Conservation (phyloP, 2,888 invertebrate genomes). For the Ferdinandea cuprea region DNA sequence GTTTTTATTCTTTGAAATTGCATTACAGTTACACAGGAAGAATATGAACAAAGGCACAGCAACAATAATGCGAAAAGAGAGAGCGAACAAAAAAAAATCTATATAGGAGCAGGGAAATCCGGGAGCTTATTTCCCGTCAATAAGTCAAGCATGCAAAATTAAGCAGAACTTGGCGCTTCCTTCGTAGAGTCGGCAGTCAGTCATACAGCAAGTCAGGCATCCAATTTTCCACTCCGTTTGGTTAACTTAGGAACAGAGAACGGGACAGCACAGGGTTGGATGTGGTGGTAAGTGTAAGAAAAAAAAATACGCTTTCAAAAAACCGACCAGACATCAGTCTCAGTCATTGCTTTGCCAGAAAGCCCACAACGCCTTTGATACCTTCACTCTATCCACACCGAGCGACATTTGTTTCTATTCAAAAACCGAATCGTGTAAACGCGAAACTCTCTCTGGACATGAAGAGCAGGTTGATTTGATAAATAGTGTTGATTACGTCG, state of each 20-base stretch:
- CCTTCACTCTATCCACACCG: not conserved
- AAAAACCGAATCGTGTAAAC: slow-evolving; percentile 37
- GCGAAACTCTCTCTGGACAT: slow-evolving; percentile 25
- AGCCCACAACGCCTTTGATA: not conserved
- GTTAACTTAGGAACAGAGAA: slow-evolving; percentile 49
- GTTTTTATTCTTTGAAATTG: slow-evolving; percentile 58
- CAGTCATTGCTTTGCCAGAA: slow-evolving; percentile 23
- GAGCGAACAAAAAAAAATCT: slow-evolving; percentile 25
- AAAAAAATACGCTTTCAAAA: not conserved
- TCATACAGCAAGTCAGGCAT: slow-evolving; percentile 60
- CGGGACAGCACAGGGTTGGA: not conserved
- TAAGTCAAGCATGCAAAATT: slow-evolving; percentile 74
- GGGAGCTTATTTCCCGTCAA: slow-evolving; percentile 71
- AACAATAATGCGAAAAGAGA: slow-evolving; percentile 37
- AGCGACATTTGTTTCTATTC: slow-evolving; percentile 44
- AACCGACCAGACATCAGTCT: slow-evolving; percentile 50
- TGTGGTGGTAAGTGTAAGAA: not conserved
- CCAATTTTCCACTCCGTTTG: slow-evolving; percentile 66
- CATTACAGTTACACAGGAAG: slow-evolving; percentile 47
- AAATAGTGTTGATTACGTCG: slow-evolving; percentile 56
- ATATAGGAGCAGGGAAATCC: slow-evolving; percentile 61
- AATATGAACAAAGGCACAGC: slow-evolving; percentile 29
- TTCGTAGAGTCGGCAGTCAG: slow-evolving; percentile 39
- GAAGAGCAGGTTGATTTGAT: slow-evolving; percentile 37
- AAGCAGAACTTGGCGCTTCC: slow-evolving; percentile 60